A percentile compares a stretch with the other conserved stretches of the same genome.
Conservation (phyloP, 2,113 vertebrate species). For the Marcusenius ussheri region DNA sequence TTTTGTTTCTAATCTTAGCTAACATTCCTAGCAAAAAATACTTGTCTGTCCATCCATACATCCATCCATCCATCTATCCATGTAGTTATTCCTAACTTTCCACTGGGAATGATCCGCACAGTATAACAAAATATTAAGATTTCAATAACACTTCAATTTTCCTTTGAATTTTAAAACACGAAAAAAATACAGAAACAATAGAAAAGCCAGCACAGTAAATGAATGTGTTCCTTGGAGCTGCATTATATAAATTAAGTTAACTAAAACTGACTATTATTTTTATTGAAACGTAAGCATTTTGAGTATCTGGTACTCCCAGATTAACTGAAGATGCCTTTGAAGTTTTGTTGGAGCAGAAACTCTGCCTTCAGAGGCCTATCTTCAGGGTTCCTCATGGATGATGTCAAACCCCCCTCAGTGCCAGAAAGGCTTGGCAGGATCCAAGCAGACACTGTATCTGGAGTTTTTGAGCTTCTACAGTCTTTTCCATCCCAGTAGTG, state of each 20-base stretch:
- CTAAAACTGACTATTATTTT: slow-evolving; percentile 17
- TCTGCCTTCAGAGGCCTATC: not conserved
- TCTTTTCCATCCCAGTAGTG: not conserved
- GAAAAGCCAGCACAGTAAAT: not conserved
- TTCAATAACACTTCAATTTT: not conserved
- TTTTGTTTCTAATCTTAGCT: no score
- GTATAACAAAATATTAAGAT: not conserved
- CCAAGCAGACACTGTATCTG: not conserved
- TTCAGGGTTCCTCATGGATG: not conserved
- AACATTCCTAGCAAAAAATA: no score
- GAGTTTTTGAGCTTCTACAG: not conserved
- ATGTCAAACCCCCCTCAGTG: not conserved
- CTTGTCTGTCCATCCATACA: not conserved
- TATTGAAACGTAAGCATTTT: not conserved
- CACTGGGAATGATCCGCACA: not conserved
- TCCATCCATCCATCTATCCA: no score
- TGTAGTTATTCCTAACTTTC: not conserved
- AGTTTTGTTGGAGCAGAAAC: not conserved
- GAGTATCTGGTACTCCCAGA: not conserved
- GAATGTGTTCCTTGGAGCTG: not conserved
- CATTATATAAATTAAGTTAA: not conserved
- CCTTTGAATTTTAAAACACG: not conserved
- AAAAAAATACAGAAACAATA: not conserved
- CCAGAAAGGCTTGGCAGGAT: not conserved
- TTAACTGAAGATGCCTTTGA: not conserved